These are phyloP conservation scores for Temnothorax unifasciatus DNA, from an alignment of 2,888 invertebrate species.

Conservation along the genomic window DNA sequence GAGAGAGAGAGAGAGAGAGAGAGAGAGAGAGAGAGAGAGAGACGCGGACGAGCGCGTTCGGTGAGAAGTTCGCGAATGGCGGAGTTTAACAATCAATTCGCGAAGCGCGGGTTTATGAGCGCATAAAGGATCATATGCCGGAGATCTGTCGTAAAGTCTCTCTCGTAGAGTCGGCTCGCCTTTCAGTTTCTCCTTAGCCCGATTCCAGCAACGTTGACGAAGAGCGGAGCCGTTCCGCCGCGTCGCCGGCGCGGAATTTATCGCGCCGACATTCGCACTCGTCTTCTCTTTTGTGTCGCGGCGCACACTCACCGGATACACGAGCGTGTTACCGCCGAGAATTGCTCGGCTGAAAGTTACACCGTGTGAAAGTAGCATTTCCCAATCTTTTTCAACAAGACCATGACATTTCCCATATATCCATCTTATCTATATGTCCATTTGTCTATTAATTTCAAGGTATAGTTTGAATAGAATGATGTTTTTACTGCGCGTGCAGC, in stretches of 20 bases:
- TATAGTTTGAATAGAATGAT: neutral
- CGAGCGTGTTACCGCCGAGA: conserved; percentile 11
- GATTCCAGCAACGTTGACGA: conserved; percentile 67
- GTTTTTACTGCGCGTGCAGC: too few species aligned
- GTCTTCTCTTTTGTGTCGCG: conserved; percentile 33
- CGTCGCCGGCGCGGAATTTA: conserved; percentile 59
- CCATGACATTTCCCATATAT: neutral
- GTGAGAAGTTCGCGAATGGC: conserved; percentile 60
- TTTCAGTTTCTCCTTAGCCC: conserved; percentile 57
- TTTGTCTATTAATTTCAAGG: neutral
- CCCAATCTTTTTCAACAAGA: neutral
- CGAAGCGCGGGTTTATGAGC: conserved; percentile 72
- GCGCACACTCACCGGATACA: conserved; percentile 27
- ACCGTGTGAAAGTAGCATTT: conserved; percentile 13
- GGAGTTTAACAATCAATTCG: conserved; percentile 71
- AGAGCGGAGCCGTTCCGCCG: conserved; percentile 57
- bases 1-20: neutral
- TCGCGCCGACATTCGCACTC: conserved; percentile 60
- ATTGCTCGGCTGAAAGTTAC: conserved; percentile 25
- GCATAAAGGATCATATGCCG: conserved; percentile 73
- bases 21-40: neutral
- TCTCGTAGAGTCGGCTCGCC: conserved; percentile 33
- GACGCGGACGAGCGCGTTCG: neutral
- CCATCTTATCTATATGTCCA: neutral
- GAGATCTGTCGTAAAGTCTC: conserved; percentile 75